Conservation (phyloP, 2,797 vertebrate species). For the Microchirus variegatus region DNA sequence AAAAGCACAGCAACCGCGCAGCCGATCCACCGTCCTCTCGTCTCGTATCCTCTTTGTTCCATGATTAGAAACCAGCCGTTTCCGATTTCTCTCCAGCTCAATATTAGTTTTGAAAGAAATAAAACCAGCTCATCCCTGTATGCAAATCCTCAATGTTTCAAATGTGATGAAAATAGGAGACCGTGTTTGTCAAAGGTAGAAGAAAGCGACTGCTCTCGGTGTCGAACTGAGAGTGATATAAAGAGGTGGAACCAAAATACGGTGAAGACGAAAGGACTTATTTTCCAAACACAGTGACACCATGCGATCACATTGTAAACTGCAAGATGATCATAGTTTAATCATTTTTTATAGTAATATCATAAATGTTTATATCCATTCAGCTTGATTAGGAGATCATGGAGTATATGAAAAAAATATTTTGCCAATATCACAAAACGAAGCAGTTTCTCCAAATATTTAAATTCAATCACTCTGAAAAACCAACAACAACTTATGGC, state of each 20-base stretch:
- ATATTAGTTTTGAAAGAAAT: not conserved
- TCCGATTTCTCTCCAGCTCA: not conserved
- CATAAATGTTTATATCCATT: not conserved
- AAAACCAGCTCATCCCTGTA: not conserved
- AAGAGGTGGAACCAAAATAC: conserved; percentile 1
- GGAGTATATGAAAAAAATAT: no score
- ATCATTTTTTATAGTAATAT: not conserved
- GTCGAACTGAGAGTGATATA: not conserved
- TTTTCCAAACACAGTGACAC: conserved; percentile 1
- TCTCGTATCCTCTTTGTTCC: conserved; percentile 34
- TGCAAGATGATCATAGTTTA: not conserved
- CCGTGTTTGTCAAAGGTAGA: not conserved
- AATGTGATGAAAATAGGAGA: not conserved
- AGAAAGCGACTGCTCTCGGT: not conserved
- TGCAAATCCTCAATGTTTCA: no score
- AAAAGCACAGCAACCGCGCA: conserved; percentile 38
- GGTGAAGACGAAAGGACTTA: not conserved
- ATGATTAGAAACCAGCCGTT: not conserved
- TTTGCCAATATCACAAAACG: no score
- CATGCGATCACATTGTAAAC: not conserved
- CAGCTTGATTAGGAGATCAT: not conserved
- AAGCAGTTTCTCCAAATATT: no score
- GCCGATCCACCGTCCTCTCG: not conserved
- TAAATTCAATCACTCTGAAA: no score
- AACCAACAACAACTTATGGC: no score